phyloP scores from a whole-genome alignment of 2,113 vertebrate species.

The Cryptomyrus ogoouensis region DNA sequence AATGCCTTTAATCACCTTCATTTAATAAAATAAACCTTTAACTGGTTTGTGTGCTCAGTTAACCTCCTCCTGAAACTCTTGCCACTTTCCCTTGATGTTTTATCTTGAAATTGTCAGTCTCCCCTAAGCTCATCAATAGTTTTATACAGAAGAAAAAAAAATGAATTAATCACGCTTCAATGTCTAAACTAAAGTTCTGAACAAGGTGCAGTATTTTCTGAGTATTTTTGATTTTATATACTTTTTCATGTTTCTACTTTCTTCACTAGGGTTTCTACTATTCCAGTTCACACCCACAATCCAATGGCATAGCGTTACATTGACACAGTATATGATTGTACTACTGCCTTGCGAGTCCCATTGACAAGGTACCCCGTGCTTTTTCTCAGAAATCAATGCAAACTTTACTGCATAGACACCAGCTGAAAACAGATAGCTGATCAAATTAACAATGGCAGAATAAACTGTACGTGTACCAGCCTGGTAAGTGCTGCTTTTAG shows the following conservation, averaged over 20 bases:
- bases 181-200: not conserved
- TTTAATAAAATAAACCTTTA: not conserved
- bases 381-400: not conserved
- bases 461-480: not conserved
- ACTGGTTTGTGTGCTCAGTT: not conserved
- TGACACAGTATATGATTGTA: not conserved
- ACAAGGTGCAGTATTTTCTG: not conserved
- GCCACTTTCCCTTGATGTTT: not conserved
- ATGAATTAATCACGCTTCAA: not conserved
- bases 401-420: not conserved
- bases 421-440: not conserved
- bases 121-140: not conserved
- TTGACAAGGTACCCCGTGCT: not conserved
- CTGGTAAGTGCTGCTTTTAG: not conserved
- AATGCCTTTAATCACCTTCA: not conserved
- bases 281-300: not conserved
- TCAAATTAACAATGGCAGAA: not conserved
- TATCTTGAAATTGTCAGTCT: not conserved
- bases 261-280: not conserved
- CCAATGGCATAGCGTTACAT: not conserved
- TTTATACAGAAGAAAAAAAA: not conserved
- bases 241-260: not conserved
- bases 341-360: not conserved
- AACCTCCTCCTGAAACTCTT: not conserved
- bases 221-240: not conserved